Conservation (phyloP, 2,797 vertebrate species). For the Mastacembelus armatus region DNA sequence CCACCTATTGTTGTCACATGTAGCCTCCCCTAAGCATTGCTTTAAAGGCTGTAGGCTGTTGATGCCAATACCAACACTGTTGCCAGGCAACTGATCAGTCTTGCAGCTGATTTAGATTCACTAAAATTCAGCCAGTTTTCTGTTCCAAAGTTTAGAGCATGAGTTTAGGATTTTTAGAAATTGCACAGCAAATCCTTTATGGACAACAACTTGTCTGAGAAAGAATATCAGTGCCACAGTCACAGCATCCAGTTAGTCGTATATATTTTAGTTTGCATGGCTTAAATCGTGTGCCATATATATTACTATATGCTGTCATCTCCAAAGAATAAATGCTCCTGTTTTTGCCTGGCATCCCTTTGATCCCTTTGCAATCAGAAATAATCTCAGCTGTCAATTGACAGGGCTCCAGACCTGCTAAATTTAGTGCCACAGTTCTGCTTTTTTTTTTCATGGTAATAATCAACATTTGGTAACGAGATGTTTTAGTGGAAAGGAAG, state of each 20-base stretch:
- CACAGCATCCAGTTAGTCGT: background rate
- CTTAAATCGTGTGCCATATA: background rate
- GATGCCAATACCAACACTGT: conserved; percentile 63
- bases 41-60: conserved; percentile 23
- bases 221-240: background rate
- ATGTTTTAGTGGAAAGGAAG: background rate
- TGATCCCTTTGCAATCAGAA: background rate
- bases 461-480: background rate
- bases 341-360: background rate
- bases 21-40: background rate
- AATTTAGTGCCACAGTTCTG: too few relatives aligned
- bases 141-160: conserved; percentile 23
- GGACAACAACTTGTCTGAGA: background rate
- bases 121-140: conserved; percentile 45
- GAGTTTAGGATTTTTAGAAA: conserved; percentile 6
- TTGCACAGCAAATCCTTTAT: background rate
- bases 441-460: background rate
- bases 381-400: conserved; percentile 7
- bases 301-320: background rate
- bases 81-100: conserved; percentile 71
- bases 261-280: background rate
- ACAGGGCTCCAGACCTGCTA: conserved; percentile 4
- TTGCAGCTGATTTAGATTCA: conserved; percentile 40
- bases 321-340: background rate
- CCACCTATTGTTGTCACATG: background rate